phyloP scores from a whole-genome alignment of 2,888 invertebrate genomes.

The Heliconius charithonia region DNA sequence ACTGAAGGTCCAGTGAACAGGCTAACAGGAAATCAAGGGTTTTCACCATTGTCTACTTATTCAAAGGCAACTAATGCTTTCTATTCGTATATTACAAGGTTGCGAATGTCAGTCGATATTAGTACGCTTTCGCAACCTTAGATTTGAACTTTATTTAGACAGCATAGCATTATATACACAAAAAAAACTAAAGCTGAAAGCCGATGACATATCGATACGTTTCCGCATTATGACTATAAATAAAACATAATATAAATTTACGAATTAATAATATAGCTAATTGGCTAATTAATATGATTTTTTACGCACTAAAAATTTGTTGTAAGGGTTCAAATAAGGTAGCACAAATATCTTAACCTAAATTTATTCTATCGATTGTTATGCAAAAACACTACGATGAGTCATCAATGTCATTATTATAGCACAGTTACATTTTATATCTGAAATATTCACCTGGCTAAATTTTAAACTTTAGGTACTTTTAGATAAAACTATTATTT shows the following conservation, averaged over 20 bases:
- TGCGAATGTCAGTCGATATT: conserved; percentile 75
- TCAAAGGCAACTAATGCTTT: conserved; percentile 72
- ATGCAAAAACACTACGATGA: conserved; percentile 79
- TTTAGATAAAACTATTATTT: conserved; percentile 63
- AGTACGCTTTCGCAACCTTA: conserved; percentile 75
- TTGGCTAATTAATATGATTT: conserved; percentile 47
- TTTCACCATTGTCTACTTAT: conserved; percentile 71
- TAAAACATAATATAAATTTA: conserved; percentile 76
- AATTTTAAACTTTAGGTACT: conserved; percentile 61
- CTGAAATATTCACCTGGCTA: conserved; percentile 71
- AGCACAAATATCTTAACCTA: conserved; percentile 80
- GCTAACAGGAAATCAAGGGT: conserved; percentile 63
- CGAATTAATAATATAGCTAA: conserved; percentile 34
- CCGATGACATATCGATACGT: conserved; percentile 77
- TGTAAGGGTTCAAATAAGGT: conserved; percentile 71
- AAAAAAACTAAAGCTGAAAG: conserved; percentile 69
- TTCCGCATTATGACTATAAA: conserved; percentile 78
- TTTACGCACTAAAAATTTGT: conserved; percentile 59
- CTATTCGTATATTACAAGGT: conserved; percentile 76
- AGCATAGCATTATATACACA: conserved; percentile 65
- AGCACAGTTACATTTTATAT: conserved; percentile 55
- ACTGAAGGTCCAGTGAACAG: conserved; percentile 46
- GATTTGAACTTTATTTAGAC: conserved; percentile 69
- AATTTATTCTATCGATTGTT: conserved; percentile 82
- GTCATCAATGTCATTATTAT: conserved; percentile 63